Base-by-base conservation (phyloP, 1,140 invertebrate species). In the Zophobas atratus region DNA sequence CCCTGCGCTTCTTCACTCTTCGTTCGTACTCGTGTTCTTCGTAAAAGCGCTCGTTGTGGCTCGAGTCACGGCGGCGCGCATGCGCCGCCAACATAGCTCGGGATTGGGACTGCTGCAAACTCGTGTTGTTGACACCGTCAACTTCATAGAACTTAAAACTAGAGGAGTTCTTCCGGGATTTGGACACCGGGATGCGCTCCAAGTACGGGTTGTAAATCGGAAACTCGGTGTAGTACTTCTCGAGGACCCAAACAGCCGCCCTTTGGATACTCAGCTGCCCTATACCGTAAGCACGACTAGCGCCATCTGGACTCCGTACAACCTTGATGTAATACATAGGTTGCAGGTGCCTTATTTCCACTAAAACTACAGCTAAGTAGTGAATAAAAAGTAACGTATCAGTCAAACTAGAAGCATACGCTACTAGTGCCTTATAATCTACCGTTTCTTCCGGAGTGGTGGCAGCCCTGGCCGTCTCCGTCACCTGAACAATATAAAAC, bases 101-200 rank as follows among this genome's bases (percentile, higher is more conserved):
- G 1, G 88, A 91, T 79, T 92, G 91, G 32, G 91, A 90, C 53
- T 92, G 89, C 72, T 93, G 92, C 78, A 92, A 89, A 60, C 91
- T 91, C n/a, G 92, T 88, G 80, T 90, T 93, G 48, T 93, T 92
- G 8, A 91, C 90, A 20, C 93, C 95, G 84, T 99, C 98, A 0
- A 99, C 96, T 86, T 99, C 96, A 87, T 99, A 99, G 86, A 98
- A 97, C 85, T 99, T 99, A 82, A 98, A 97, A 85, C 95, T 96
- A 6, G 92, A 92, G 0, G 90, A 90, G 39, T 91, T 92, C 86
- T 94, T 94, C 76, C 93, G 90, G 0, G 94, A 94, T 86, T 96
- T 96, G 35, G 94, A 94, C 63, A 95, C 92, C 38, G 96, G 96
- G 78, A 97, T 90, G 73, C 96, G 91, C 86, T 98, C 97, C 80